These are phyloP conservation scores for Luidia sarsii DNA, from an alignment of 53 echinoderm and acorn worm species.

Conservation along the genomic window DNA sequence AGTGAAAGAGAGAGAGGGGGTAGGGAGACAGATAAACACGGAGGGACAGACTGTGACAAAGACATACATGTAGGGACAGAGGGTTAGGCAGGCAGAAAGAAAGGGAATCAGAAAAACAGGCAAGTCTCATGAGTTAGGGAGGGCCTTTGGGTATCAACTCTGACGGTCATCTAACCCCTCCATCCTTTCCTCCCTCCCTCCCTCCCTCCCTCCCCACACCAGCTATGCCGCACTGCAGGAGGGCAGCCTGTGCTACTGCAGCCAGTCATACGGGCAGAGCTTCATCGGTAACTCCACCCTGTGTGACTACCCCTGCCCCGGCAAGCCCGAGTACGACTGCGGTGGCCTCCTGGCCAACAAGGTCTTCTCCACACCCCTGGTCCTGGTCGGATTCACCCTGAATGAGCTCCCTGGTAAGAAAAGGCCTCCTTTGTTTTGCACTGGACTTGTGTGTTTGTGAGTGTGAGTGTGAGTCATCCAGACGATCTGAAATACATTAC, in stretches of 20 bases:
- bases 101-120: too few relatives aligned
- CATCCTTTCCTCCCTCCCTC: too few relatives aligned
- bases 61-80: too few relatives aligned
- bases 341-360: conserved; percentile 74
- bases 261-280: conserved; percentile 53
- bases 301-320: conserved; percentile 65
- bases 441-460: neutral
- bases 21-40: too few relatives aligned
- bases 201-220: too few relatives aligned
- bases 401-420: conserved; percentile 58
- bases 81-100: too few relatives aligned
- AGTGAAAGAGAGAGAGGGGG: too few relatives aligned
- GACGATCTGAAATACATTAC: too few relatives aligned
- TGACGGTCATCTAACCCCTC: too few relatives aligned
- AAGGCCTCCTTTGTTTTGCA: neutral
- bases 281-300: conserved; percentile 67
- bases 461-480: neutral
- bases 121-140: too few relatives aligned
- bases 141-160: too few relatives aligned
- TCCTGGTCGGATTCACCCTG: conserved; percentile 63
- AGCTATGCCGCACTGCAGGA: conserved; percentile 82
- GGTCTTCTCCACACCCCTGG: conserved; percentile 63
- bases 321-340: conserved; percentile 64
- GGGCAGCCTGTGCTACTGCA: conserved; percentile 79
- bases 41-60: too few relatives aligned